Conservation (phyloP, 2,888 invertebrate species). For the Agrilus mali region DNA sequence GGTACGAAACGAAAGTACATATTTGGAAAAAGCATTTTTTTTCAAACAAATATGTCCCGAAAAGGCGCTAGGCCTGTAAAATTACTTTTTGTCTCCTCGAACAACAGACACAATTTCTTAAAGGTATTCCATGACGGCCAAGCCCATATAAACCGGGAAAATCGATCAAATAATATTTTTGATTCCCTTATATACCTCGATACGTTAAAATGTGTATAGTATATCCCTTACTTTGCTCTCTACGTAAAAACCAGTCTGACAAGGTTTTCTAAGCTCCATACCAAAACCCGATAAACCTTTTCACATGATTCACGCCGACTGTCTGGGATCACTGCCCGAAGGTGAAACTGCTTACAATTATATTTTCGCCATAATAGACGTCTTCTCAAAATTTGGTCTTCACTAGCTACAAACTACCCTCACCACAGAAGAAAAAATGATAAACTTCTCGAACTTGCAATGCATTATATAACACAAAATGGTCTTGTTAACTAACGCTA, state of each 20-base stretch:
- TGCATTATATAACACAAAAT: too few species aligned
- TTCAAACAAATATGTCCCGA: too few species aligned
- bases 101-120: too few species aligned
- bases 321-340: slow-evolving; percentile 6
- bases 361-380: slow-evolving; percentile 6
- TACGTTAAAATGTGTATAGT: slow-evolving; percentile 6
- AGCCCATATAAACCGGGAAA: too few species aligned
- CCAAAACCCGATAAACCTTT: slow-evolving; percentile 7
- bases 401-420: too few species aligned
- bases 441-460: too few species aligned
- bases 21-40: too few species aligned
- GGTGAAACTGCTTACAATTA: slow-evolving; percentile 2
- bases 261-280: not conserved
- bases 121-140: too few species aligned
- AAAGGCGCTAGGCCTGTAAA: too few species aligned
- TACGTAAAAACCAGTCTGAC: slow-evolving; percentile 7
- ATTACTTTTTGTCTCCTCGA: too few species aligned
- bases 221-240: slow-evolving; percentile 7
- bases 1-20: slow-evolving; percentile 10
- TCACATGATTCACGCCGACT: slow-evolving; percentile 5
- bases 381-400: slow-evolving; percentile 7
- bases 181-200: slow-evolving; percentile 5
- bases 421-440: too few species aligned
- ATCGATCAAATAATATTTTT: not conserved
- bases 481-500: too few species aligned